Conservation (phyloP, 2,888 invertebrate species). For the Didymodactylos carnosus region DNA sequence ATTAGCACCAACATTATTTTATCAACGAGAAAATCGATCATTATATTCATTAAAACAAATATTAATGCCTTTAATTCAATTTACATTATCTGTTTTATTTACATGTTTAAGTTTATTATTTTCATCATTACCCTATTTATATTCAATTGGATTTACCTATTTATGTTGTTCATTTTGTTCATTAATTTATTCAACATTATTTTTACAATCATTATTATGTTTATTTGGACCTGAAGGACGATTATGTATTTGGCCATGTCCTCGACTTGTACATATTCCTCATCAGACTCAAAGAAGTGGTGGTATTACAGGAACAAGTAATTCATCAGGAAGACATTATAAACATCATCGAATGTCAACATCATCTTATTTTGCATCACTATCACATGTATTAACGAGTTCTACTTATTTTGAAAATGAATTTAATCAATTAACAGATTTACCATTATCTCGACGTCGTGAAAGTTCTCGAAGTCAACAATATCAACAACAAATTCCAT, state of each 20-base stretch:
- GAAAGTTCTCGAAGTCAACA: not conserved
- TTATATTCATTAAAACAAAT: not conserved
- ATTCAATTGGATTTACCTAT: not conserved
- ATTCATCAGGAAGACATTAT: not conserved
- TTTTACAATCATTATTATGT: not conserved
- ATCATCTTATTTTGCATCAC: not conserved
- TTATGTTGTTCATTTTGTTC: not conserved
- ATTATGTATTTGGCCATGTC: not conserved
- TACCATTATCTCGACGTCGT: not conserved
- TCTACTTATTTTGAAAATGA: not conserved
- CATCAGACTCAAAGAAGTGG: not conserved
- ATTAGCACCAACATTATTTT: not conserved
- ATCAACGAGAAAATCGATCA: not conserved
- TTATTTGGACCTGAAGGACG: not conserved
- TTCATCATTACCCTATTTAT: not conserved
- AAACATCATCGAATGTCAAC: not conserved
- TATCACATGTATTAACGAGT: not conserved
- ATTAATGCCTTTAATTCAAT: not conserved
- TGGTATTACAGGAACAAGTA: not conserved
- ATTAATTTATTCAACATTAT: not conserved
- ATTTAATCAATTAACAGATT: no score
- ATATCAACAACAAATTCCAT: not conserved
- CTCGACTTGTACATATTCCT: not conserved
- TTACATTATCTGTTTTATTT: not conserved
- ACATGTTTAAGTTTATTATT: not conserved